Percentiles rank a stretch among this genome's conserved stretches.
phyloP scores from a whole-genome alignment of 2,113 vertebrate genomes.

The Meriones unguiculatus region DNA sequence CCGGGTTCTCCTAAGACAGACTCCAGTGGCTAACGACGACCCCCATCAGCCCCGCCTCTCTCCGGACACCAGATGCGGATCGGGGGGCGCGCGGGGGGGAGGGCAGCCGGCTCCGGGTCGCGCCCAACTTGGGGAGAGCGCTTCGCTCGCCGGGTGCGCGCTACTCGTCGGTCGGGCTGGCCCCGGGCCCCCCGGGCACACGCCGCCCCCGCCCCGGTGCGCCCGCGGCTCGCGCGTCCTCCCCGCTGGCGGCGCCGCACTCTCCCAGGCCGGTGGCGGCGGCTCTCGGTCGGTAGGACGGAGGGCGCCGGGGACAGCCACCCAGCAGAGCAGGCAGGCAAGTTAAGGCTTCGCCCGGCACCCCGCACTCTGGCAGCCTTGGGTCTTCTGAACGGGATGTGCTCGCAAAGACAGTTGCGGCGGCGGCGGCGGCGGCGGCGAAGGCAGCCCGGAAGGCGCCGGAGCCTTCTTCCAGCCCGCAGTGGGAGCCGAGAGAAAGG shows the following conservation, averaged over 20 bases:
- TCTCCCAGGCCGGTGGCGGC: background rate
- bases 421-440: background rate
- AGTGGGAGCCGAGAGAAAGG: background rate
- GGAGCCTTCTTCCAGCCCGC: slow-evolving; percentile 30
- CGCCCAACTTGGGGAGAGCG: slow-evolving; percentile 78
- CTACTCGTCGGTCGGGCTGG: slow-evolving; percentile 59
- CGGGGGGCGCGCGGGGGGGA: background rate
- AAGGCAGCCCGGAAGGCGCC: slow-evolving; percentile 44
- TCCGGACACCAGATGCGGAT: background rate
- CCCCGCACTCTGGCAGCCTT: slow-evolving; percentile 36
- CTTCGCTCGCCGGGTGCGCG: slow-evolving; percentile 17
- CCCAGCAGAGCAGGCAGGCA: slow-evolving; percentile 18
- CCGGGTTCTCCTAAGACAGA: slow-evolving; percentile 42
- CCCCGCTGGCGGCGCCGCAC: background rate
- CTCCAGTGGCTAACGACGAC: background rate
- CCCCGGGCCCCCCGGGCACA: slow-evolving; percentile 24
- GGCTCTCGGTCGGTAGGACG: background rate
- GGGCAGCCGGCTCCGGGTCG: slow-evolving; percentile 42
- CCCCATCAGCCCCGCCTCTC: slow-evolving; percentile 70
- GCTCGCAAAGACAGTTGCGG: background rate
- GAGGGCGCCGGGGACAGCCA: background rate
- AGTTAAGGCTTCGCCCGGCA: slow-evolving; percentile 71
- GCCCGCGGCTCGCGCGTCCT: background rate
- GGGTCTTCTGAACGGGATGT: slow-evolving; percentile 54
- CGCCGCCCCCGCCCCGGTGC: slow-evolving; percentile 56